A percentile compares a stretch with the other conserved stretches of the same genome.
phyloP scores from a whole-genome alignment of 2,888 invertebrate genomes.

The Lacanobia wlatinum region DNA sequence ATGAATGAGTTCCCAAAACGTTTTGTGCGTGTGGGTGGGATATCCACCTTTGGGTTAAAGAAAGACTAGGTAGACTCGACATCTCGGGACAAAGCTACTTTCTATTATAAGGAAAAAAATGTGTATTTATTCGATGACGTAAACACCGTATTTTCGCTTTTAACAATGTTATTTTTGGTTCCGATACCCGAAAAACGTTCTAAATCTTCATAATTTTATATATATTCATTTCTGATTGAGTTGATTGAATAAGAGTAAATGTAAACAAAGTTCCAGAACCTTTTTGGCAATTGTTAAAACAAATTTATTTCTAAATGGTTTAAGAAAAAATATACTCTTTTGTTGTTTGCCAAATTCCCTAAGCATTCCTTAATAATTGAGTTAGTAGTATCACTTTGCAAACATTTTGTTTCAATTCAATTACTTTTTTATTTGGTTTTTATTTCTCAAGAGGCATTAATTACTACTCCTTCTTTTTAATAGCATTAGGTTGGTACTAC shows the following conservation, averaged over 20 bases:
- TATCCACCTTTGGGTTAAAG: too few relatives aligned
- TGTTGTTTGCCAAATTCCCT: not conserved
- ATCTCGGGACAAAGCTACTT: not conserved
- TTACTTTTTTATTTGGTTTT: conserved; percentile 2
- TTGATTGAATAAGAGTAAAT: not conserved
- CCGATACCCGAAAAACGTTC: not conserved
- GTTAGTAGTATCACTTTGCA: conserved; percentile 3
- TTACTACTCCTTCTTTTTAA: not conserved
- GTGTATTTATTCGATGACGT: not conserved
- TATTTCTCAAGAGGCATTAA: not conserved
- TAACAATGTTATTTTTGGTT: not conserved
- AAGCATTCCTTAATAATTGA: not conserved
- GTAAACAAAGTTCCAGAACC: not conserved
- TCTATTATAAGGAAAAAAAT: not conserved
- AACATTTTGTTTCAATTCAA: not conserved
- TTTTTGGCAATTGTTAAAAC: not conserved
- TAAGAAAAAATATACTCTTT: not conserved
- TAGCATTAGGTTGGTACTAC: not conserved
- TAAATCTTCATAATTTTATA: not conserved
- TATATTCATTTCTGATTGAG: not conserved
- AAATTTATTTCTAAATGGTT: not conserved
- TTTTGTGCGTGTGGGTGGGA: too few relatives aligned
- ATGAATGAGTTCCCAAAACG: too few relatives aligned
- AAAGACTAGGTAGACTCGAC: too few relatives aligned
- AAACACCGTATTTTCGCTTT: not conserved